Evolutionary conservation across 2,888 invertebrate genomes (phyloP), one percentile per base, ranked within the genome.

Genomic region (Trilocha varians): DNA sequence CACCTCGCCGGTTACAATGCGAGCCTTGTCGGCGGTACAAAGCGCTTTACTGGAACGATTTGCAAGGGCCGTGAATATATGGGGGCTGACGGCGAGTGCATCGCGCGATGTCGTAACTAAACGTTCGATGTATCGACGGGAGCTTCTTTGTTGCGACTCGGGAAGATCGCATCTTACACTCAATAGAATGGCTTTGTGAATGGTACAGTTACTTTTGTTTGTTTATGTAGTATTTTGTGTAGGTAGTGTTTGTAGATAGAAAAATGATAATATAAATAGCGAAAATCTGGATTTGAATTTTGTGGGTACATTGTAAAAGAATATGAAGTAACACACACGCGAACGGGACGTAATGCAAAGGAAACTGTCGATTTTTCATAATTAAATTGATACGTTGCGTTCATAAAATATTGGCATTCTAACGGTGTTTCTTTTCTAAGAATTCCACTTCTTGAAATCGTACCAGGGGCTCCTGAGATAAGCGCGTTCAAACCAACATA

Each of bases 61-160:
- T 73, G 73, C 70, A 63, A 62, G 53, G 57, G 62, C 60, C 62
- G 67, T 73, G 69, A 75, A 75, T 74, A 74, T 73, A 73, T 71
- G 70, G 66, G 50, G 59, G 55, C 13, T 34, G 34, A 25, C 38
- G 38, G 38, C 42, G 38, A 42, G 35, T 38, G 38, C 42, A n/a
- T n/a, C n/a, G n/a, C n/a, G n/a, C n/a, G 38, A 33, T 25, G 25
- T 34, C 66, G 73, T 72, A 71, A 72, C 61, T 69, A 68, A 69
- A 51, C 53, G 53, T 50, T 47, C 52, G 35, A 36, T 57, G 64
- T 70, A 75, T 67, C 69, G 72, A 42, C 50, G 57, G 49, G 52
- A 46, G 43, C 46, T 36, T 46, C 75, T 76, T 74, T 76, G 75
- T 75, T 68, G n/a, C n/a, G 56, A 44, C 11, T 25, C 45, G 38